These are phyloP conservation scores for Dichetophora obliterata DNA, from an alignment of 2,888 invertebrate genomes.

Conservation along the genomic window DNA sequence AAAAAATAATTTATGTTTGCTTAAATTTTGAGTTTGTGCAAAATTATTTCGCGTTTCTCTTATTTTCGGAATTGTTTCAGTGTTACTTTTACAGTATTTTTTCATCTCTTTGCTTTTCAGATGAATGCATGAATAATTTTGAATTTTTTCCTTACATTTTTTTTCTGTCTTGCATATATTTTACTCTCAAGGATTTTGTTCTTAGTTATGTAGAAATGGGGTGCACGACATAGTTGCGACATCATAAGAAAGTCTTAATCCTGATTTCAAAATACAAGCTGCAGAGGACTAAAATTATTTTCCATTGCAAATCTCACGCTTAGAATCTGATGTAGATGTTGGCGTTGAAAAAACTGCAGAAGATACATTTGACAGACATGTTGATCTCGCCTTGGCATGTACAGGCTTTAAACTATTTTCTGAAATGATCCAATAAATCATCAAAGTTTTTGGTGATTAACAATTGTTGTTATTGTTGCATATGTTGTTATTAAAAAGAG, in stretches of 20 bases:
- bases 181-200: neutral
- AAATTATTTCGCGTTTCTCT: neutral
- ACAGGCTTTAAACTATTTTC: neutral
- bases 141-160: neutral
- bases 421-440: slow-evolving; percentile 13
- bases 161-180: slow-evolving; percentile 11
- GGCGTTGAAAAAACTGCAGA: no score
- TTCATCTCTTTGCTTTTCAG: slow-evolving; percentile 6
- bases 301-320: neutral
- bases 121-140: slow-evolving; percentile 13
- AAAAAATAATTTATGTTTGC: no score
- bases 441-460: neutral
- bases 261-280: neutral
- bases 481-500: no score
- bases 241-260: slow-evolving; percentile 24
- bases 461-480: no score
- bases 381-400: neutral
- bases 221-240: slow-evolving; percentile 11
- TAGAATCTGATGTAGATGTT: neutral
- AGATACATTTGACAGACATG: neutral
- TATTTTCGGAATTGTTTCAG: neutral
- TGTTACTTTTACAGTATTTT: neutral
- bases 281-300: neutral
- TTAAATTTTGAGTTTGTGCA: neutral
- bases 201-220: neutral